phyloP scores from a whole-genome alignment of 1,140 invertebrate genomes.

The Lucilia sericata region DNA sequence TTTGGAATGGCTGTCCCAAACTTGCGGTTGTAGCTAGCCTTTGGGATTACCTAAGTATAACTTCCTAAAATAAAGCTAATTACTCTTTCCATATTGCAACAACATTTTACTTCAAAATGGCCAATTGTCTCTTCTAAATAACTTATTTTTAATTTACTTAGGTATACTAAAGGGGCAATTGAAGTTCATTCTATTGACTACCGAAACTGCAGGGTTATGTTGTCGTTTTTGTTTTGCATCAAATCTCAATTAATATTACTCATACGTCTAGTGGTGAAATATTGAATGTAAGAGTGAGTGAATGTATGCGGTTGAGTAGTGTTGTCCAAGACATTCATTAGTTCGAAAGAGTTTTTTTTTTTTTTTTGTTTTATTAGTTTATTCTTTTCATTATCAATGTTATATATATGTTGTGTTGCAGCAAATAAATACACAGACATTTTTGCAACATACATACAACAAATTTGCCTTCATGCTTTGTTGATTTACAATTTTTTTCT shows the following conservation, averaged over 20 bases:
- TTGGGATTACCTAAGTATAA: too few relatives aligned
- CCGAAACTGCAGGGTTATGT: neutral
- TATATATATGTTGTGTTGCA: neutral
- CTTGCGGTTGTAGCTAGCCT: too few relatives aligned
- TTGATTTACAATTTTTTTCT: slow-evolving; percentile 21
- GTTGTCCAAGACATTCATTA: slow-evolving; percentile 1
- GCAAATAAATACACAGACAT: too few relatives aligned
- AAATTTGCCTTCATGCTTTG: slow-evolving; percentile 17
- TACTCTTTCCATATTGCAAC: too few relatives aligned
- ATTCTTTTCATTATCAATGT: neutral
- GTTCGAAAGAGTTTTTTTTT: neutral
- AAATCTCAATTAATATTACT: slow-evolving; percentile 17
- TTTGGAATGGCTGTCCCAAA: too few relatives aligned
- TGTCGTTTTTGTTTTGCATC: neutral
- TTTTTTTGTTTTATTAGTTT: neutral
- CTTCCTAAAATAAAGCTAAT: too few relatives aligned
- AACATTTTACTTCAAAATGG: too few relatives aligned
- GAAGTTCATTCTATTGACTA: too few relatives aligned
- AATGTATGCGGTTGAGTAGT: neutral
- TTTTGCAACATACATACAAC: neutral
- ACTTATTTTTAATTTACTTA: too few relatives aligned
- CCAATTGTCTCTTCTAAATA: too few relatives aligned
- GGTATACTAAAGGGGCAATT: too few relatives aligned
- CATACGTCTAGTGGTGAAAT: neutral
- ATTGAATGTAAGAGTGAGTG: neutral